Percentiles rank a stretch among this genome's conserved stretches.
Conservation (phyloP, 2,797 vertebrate species). For the Oceanodroma leucorhoa region DNA sequence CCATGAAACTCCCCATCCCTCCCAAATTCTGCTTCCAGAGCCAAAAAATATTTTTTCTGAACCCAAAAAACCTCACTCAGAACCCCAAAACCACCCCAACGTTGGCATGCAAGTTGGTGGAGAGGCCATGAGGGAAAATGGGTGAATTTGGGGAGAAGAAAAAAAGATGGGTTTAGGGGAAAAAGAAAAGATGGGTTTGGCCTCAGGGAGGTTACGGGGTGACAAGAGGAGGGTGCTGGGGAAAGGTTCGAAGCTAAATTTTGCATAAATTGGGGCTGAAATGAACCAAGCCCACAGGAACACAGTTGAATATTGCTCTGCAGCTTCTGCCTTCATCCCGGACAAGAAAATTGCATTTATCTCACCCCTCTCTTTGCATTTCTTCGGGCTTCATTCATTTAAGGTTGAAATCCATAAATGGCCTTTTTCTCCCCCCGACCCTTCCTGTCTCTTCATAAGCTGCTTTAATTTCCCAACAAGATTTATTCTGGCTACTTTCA, state of each 20-base stretch:
- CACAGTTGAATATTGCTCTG: background rate
- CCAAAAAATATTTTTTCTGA: background rate
- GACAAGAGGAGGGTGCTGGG: background rate
- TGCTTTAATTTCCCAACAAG: conserved; percentile 55
- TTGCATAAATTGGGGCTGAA: conserved; percentile 14
- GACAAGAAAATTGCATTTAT: background rate
- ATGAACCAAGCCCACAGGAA: conserved; percentile 23
- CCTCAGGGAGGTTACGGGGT: rapidly evolving
- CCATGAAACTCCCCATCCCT: background rate
- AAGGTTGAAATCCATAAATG: conserved; percentile 44
- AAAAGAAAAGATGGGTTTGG: background rate
- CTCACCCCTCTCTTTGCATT: background rate
- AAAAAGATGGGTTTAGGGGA: too few species aligned
- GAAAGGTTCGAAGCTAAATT: background rate
- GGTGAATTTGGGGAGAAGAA: background rate
- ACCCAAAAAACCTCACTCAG: background rate
- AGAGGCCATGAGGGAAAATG: background rate
- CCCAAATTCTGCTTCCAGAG: background rate
- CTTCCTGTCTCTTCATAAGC: background rate
- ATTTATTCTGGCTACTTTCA: conserved; percentile 31
- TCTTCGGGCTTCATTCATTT: conserved; percentile 53
- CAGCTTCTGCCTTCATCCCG: conserved; percentile 27
- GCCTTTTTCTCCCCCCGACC: background rate
- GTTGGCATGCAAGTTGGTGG: background rate
- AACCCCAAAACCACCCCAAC: background rate